Percentiles rank a stretch among this genome's conserved stretches.
Conservation (phyloP, 2,113 vertebrate genomes). For the Dascyllus trimaculatus region DNA sequence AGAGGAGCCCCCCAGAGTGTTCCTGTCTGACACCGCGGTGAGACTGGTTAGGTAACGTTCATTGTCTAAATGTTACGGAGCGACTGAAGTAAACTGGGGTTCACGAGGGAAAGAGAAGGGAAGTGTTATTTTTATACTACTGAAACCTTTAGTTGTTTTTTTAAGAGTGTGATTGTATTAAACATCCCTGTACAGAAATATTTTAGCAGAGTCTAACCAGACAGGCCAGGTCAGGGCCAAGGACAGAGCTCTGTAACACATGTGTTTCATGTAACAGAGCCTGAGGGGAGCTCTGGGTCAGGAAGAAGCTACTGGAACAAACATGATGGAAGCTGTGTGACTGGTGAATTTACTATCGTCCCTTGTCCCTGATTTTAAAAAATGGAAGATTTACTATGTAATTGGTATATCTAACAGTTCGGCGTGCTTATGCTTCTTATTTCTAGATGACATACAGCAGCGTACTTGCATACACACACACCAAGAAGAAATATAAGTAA, state of each 20-base stretch:
- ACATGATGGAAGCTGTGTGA: background rate
- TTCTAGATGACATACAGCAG: too few relatives aligned
- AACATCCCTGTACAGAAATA: background rate
- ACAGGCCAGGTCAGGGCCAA: background rate
- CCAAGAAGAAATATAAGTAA: too few relatives aligned
- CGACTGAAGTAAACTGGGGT: background rate
- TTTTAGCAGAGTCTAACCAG: background rate
- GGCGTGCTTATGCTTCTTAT: too few relatives aligned
- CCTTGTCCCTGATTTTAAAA: background rate
- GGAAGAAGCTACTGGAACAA: background rate
- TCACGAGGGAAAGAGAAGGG: background rate
- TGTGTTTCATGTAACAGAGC: background rate
- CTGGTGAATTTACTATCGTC: background rate
- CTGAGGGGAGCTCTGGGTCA: background rate
- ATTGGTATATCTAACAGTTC: too few relatives aligned
- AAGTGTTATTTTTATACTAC: too few relatives aligned
- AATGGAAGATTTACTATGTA: too few relatives aligned
- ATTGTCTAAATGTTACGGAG: background rate
- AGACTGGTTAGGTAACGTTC: background rate
- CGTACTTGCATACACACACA: too few relatives aligned
- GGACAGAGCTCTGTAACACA: constrained; percentile 1
- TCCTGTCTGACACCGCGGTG: constrained; percentile 9
- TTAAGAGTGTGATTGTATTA: background rate
- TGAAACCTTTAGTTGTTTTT: background rate
- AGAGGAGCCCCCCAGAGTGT: constrained; percentile 21